Percentiles rank a stretch among this genome's conserved stretches.
phyloP scores from a whole-genome alignment of 2,888 invertebrate species.

The Cheiracanthium punctorium region DNA sequence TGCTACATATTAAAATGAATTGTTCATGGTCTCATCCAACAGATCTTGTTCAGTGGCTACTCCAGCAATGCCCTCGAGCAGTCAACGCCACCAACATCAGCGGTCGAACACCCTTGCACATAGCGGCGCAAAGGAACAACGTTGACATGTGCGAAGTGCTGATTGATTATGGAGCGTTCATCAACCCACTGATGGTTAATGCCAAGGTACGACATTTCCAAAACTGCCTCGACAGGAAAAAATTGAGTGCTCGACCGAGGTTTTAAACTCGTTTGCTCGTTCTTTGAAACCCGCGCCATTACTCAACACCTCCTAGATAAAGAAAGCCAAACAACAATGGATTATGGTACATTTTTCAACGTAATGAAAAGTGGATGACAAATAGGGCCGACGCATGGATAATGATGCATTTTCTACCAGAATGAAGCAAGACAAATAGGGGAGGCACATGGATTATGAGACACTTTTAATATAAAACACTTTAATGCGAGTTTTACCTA shows the following conservation, averaged over 20 bases:
- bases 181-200: constrained; percentile 89
- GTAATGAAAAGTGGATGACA: no score
- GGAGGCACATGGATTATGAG: no score
- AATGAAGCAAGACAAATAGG: no score
- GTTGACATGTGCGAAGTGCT: constrained; percentile 90
- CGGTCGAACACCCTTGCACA: constrained; percentile 93
- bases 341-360: no score
- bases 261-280: not conserved
- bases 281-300: no score
- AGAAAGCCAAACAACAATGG: no score
- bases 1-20: not conserved
- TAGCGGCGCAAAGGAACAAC: constrained; percentile 94
- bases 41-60: constrained; percentile 82
- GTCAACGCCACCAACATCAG: constrained; percentile 90
- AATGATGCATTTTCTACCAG: no score
- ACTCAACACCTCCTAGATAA: no score
- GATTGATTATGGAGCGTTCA: constrained; percentile 80
- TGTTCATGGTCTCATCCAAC: not conserved
- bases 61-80: constrained; percentile 87
- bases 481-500: no score
- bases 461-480: no score
- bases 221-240: not conserved
- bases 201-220: constrained; percentile 78
- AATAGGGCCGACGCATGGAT: no score
- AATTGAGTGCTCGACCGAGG: not conserved